These are phyloP conservation scores for Leptopterna dolabrata DNA, from an alignment of 2,888 invertebrate species.

Conservation along the genomic window DNA sequence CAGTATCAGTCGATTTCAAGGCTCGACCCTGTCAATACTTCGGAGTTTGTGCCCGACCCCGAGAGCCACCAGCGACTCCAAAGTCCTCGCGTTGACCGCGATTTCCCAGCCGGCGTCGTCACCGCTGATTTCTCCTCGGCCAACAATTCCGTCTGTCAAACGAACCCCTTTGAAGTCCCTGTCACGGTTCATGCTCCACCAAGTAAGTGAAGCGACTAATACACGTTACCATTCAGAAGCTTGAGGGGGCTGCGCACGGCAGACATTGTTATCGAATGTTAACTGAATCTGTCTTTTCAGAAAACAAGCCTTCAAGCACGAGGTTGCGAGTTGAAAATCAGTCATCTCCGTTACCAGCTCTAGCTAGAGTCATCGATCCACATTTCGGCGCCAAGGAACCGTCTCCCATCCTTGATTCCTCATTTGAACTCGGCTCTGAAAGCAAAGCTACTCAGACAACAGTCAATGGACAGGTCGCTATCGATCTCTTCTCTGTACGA, in stretches of 20 bases:
- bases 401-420: conserved; percentile 1
- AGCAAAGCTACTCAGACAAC: conserved; percentile 49
- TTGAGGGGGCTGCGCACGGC: too few species aligned
- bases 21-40: neutral
- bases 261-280: neutral
- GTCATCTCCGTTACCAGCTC: conserved; percentile 15
- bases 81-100: conserved; percentile 43
- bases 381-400: neutral
- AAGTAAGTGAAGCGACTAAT: neutral
- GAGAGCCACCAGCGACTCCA: neutral
- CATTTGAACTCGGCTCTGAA: conserved; percentile 39
- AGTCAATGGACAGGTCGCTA: neutral
- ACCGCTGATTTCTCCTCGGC: conserved; percentile 28
- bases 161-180: conserved; percentile 31
- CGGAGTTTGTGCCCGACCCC: conserved; percentile 2
- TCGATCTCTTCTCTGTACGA: conserved; percentile 37
- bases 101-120: conserved; percentile 30
- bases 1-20: conserved; percentile 25
- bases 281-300: neutral
- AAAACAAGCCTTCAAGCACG: neutral
- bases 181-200: conserved; percentile 23
- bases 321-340: neutral
- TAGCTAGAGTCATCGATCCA: conserved; percentile 26
- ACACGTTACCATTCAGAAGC: too few species aligned
- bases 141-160: neutral